Percentiles rank a stretch among this genome's conserved stretches.
Evolutionary conservation across 2,113 vertebrate species (phyloP).

Genomic region (Melanotaenia duboulayi): DNA sequence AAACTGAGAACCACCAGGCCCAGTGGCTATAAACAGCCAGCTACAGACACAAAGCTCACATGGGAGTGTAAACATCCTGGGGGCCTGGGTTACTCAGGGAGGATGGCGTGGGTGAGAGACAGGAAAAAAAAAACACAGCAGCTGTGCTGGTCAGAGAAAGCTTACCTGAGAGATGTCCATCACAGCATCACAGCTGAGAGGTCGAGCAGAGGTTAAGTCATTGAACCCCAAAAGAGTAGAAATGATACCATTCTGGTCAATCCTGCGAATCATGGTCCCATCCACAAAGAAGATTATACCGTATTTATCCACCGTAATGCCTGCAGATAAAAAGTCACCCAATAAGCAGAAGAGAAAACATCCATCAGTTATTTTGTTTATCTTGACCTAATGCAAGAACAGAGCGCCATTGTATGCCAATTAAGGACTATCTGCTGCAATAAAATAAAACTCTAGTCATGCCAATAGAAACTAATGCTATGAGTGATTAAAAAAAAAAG

Average conservation of each 20-base stretch:
- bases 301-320: conserved; percentile 96
- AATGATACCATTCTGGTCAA: conserved; percentile 98
- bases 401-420: conserved; percentile 39
- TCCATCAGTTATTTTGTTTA: conserved; percentile 46
- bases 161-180: conserved; percentile 98
- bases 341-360: conserved; percentile 27
- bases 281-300: conserved; percentile 97
- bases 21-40: too few species aligned
- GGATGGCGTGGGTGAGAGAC: conserved; percentile 22
- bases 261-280: conserved; percentile 95
- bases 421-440: conserved; percentile 28
- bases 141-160: conserved; percentile 23
- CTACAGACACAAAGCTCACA: not conserved
- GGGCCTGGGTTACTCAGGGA: conserved; percentile 36
- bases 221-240: conserved; percentile 97
- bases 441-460: conserved; percentile 50
- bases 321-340: conserved; percentile 74
- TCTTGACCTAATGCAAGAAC: conserved; percentile 46
- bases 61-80: not conserved
- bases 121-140: conserved; percentile 16
- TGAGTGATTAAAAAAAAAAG: conserved; percentile 49
- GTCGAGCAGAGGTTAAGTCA: conserved; percentile 95
- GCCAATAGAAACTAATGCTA: conserved; percentile 48
- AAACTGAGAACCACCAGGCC: not conserved
- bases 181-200: conserved; percentile 96